Evolutionary conservation across 2,113 vertebrate species (phyloP), one percentile per base, ranked within the genome.

Genomic region (Panurus biarmicus): DNA sequence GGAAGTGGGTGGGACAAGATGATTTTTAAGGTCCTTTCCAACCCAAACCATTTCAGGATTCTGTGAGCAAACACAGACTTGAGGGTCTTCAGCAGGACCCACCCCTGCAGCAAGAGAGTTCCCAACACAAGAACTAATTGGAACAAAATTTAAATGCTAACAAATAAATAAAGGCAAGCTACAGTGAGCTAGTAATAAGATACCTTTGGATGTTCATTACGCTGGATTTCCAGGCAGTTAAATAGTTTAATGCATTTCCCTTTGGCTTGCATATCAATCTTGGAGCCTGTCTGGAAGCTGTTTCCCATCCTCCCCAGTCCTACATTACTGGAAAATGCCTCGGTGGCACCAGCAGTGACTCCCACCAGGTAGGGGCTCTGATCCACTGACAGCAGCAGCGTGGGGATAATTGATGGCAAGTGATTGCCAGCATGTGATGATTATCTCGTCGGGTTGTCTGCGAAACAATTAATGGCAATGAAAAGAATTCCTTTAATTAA

Each of bases 141-240:
- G 65, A 89, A 54, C 65, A 73, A 92, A 91, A 88, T 89, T 69
- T 81, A 76, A 96, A 95, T 33, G 74, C 88, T 97, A 91, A 79
- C 87, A 94, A 94, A 96, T 96, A 97, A 96, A 81, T 93, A 96
- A 95, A 96, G 91, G 87, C 93, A 95, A 97, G 95, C 94, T 87
- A 94, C 81, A 96, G 69, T 80, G 92, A 95, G 36, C 94, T 64
- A 60, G 95, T 94, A 96, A 96, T 84, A 71, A 95, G 95, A 73
- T 75, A 96, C 96, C 95, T 96, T 96, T 66, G 85, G 95, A 92
- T 87, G 95, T 96, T 96, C 96, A 83, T 90, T 85, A 86, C 3
- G 48, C 85, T 87, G 84, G 87, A 96, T 96, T 97, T 96, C 96
- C 67, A 71, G 96, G 93, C 74, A 73, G 96, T 96, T 97, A 96